These are phyloP conservation scores for Manis pentadactyla DNA, from an alignment of 2,797 vertebrate species.

Conservation along the genomic window DNA sequence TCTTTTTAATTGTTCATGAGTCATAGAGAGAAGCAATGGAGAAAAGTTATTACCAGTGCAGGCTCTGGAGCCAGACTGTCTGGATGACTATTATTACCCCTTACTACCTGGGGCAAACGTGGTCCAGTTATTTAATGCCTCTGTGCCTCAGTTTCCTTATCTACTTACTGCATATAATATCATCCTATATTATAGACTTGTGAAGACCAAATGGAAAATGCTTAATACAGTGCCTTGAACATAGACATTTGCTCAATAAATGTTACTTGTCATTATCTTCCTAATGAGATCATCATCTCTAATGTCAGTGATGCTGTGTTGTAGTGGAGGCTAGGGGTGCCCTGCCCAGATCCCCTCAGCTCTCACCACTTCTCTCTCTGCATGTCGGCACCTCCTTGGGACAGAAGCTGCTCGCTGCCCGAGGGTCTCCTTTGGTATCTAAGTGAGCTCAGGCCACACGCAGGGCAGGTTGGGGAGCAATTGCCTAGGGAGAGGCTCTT, in stretches of 20 bases:
- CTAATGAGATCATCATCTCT: background rate
- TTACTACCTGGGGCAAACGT: background rate
- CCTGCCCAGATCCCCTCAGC: background rate
- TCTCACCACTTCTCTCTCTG: background rate
- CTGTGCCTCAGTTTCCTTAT: slow-evolving; percentile 9
- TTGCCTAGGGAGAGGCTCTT: background rate
- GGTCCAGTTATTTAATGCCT: background rate
- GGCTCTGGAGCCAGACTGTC: background rate
- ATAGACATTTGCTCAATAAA: background rate
- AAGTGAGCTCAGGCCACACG: background rate
- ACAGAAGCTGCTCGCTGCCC: background rate
- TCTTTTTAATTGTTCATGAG: slow-evolving; percentile 34
- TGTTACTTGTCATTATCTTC: background rate
- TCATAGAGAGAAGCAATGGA: background rate
- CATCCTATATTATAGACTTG: background rate
- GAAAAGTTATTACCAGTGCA: background rate
- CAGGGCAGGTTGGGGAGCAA: background rate
- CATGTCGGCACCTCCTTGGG: background rate
- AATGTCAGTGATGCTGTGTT: background rate
- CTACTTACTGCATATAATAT: background rate
- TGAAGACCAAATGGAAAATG: background rate
- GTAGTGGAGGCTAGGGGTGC: background rate
- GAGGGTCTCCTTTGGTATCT: background rate
- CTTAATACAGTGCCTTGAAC: background rate
- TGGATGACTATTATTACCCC: background rate